These are phyloP conservation scores for Prorops nasuta DNA, from an alignment of 1,140 invertebrate genomes.

Conservation along the genomic window DNA sequence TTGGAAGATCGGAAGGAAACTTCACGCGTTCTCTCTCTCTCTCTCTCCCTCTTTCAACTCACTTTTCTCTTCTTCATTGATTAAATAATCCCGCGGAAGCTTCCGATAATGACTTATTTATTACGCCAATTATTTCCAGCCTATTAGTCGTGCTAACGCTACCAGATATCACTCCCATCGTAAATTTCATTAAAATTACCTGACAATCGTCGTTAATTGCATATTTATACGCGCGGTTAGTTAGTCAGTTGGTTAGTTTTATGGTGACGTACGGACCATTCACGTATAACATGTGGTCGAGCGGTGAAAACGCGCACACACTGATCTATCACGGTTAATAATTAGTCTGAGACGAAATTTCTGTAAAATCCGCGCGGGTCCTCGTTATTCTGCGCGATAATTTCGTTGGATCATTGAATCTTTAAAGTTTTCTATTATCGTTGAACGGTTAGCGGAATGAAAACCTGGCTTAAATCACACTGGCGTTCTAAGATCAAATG, in stretches of 20 bases:
- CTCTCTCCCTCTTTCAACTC: too few relatives aligned
- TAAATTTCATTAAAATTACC: slow-evolving; percentile 31
- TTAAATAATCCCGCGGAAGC: slow-evolving; percentile 49
- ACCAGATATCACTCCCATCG: slow-evolving; percentile 23
- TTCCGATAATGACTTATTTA: slow-evolving; percentile 55
- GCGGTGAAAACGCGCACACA: too few relatives aligned
- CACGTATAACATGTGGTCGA: not conserved
- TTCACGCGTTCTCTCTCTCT: too few relatives aligned
- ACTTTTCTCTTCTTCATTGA: slow-evolving; percentile 49
- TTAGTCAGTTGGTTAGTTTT: slow-evolving; percentile 24
- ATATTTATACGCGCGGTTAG: slow-evolving; percentile 26
- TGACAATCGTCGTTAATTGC: slow-evolving; percentile 31
- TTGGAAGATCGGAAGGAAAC: slow-evolving; percentile 42
- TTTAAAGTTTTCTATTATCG: too few relatives aligned
- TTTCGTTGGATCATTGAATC: too few relatives aligned
- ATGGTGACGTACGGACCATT: slow-evolving; percentile 13
- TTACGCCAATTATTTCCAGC: slow-evolving; percentile 51
- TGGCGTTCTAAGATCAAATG: too few relatives aligned
- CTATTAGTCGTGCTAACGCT: slow-evolving; percentile 35
- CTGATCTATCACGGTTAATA: too few relatives aligned
- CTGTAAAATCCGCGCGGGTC: too few relatives aligned
- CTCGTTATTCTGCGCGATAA: too few relatives aligned
- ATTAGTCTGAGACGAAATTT: too few relatives aligned
- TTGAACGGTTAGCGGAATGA: too few relatives aligned
- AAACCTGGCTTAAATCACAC: too few relatives aligned